Conservation (phyloP, 1,140 invertebrate species). For the Bombus superbus region DNA sequence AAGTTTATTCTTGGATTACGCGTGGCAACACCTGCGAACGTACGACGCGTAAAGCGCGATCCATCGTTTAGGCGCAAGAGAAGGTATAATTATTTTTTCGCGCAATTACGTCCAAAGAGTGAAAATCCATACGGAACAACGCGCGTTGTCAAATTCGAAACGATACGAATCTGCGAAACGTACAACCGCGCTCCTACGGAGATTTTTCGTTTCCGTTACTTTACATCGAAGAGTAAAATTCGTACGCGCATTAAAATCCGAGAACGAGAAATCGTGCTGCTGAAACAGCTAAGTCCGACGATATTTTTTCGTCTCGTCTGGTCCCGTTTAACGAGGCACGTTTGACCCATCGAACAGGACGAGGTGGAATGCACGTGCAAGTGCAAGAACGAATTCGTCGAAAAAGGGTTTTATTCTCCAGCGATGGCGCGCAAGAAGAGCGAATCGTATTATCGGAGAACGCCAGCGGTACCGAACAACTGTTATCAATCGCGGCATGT, state of each 20-base stretch:
- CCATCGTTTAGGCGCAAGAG: neutral
- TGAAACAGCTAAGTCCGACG: neutral
- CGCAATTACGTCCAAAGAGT: no score
- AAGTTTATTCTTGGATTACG: neutral
- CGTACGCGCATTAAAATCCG: neutral
- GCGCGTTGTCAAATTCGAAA: neutral
- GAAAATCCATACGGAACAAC: neutral
- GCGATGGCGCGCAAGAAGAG: no score
- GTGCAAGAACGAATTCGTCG: neutral
- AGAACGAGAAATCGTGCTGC: neutral
- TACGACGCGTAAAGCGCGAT: neutral
- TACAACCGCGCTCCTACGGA: neutral
- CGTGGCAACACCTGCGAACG: neutral
- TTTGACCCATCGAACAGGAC: neutral
- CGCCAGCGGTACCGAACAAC: neutral
- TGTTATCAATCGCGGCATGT: constrained; percentile 39
- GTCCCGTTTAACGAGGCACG: neutral
- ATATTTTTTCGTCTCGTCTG: neutral
- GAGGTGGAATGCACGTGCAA: neutral
- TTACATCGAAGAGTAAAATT: neutral
- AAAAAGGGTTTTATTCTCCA: neutral
- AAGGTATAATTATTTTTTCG: neutral
- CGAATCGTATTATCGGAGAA: constrained; percentile 17
- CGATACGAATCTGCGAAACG: neutral
- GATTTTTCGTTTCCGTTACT: neutral